Base-by-base conservation (phyloP, 2,113 vertebrate genomes). In the Fukomys damarensis region DNA sequence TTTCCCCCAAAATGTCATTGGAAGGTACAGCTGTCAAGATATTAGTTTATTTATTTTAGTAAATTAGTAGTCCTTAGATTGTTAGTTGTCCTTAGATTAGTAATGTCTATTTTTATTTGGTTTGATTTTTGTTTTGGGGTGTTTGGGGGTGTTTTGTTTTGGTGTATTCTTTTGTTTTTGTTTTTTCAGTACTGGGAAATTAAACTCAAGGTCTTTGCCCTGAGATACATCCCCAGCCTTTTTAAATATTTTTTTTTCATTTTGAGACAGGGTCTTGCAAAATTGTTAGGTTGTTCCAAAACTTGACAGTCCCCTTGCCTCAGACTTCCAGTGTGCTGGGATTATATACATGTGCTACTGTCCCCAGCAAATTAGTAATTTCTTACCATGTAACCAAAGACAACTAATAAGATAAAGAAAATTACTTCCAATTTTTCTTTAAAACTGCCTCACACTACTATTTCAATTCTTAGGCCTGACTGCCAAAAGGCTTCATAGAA, bases 11-110 rank as follows among this genome's bases (percentile, higher is more conserved):
- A 86, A 89, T 83, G 32, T 5, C 66, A 77, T 49, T 82, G n/a
- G 90, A 89, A 96, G 49, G 86, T 58, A 49, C 20, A 68, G 22
- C 43, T 89, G 2, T 46, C 30, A 91, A 97, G 49, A 76, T 81
- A 17, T 80, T 89, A 68, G 95, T 82, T 93, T 92, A 91, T 86
- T 86, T 68, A 96, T 92, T 91, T 91, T 46, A 72, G 30, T 63
- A 87, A 93, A 66, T 63, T 84, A 79, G 35, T 54, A 93, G 43
- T 63, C 38, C 46, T 87, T 70, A 88, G 61, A 84, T 43, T 63
- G n/a, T 63, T 84, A 79, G 35, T 54, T 92, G 43, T 63, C 38
- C 46, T 87, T 70, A 88, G 61, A 84, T 43, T 63, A 81, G 80
- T 59, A 46, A 38, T 89, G 35, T 77, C 13, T 77, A 9, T 35